A percentile compares a stretch with the other conserved stretches of the same genome.
Evolutionary conservation across 2,113 vertebrate species (phyloP).

Genomic region (Plestiodon gilberti): DNA sequence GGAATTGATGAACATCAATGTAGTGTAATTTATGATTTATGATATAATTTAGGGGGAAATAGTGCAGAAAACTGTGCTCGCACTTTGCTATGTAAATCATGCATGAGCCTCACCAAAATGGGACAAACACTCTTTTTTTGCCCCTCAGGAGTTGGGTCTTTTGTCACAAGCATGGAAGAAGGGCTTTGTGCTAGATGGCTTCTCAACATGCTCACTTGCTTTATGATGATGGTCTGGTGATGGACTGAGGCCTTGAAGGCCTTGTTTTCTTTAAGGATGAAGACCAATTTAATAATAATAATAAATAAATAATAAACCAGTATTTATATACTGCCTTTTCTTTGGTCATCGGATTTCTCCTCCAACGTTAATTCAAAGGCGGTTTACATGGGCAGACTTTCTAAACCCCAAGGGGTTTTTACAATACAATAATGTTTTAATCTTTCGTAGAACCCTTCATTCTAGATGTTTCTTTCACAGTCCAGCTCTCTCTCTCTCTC

Average conservation of each 20-base stretch:
- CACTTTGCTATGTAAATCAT: conserved; percentile 20
- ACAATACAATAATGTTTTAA: too few species aligned
- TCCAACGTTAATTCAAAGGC: too few species aligned
- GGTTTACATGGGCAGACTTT: too few species aligned
- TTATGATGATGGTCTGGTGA: not conserved
- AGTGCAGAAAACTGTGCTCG: conserved; percentile 38
- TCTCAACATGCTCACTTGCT: not conserved
- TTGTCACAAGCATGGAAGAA: not conserved
- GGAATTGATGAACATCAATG: not conserved
- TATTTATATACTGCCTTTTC: too few species aligned
- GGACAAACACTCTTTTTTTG: not conserved
- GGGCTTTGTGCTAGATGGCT: conserved; percentile 13
- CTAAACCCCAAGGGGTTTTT: too few species aligned
- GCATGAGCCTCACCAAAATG: not conserved
- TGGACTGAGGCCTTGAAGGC: not conserved
- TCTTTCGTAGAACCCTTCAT: too few species aligned
- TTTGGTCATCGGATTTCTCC: too few species aligned
- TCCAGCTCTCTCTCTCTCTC: too few species aligned
- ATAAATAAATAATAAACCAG: too few species aligned
- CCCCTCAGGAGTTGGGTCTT: not conserved
- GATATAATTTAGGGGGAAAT: conserved; percentile 54
- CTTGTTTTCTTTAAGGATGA: not conserved
- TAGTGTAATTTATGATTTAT: conserved; percentile 46
- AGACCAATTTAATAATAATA: fast-evolving
- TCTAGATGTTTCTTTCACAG: too few species aligned